These are phyloP conservation scores for Mayetiola destructor DNA, from an alignment of 2,888 invertebrate genomes.

Conservation along the genomic window DNA sequence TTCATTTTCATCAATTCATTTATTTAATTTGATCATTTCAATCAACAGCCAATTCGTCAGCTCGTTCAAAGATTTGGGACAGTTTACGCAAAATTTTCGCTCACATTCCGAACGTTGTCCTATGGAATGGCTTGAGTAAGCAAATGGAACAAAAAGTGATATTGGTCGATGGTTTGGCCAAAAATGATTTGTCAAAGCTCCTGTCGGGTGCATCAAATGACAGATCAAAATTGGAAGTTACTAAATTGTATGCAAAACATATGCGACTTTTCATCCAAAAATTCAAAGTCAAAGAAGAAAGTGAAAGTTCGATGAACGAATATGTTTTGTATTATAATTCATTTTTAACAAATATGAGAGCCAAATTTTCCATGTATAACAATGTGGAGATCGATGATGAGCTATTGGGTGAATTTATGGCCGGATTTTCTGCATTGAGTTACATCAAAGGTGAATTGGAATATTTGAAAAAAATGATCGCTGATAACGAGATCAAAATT, in stretches of 20 bases:
- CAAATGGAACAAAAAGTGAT: neutral
- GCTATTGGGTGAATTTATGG: neutral
- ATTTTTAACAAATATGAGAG: neutral
- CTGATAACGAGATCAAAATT: neutral
- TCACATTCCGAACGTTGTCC: conserved; percentile 27
- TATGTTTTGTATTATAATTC: neutral
- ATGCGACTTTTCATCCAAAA: neutral
- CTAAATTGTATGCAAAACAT: neutral
- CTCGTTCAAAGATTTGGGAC: conserved; percentile 27
- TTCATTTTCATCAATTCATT: neutral
- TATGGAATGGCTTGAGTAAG: conserved; percentile 23
- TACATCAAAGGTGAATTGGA: conserved; percentile 1
- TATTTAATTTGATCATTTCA: too few species aligned
- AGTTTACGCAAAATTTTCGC: conserved; percentile 27
- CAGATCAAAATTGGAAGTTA: neutral
- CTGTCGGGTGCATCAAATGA: neutral
- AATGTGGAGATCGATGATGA: neutral
- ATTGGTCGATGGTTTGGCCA: neutral
- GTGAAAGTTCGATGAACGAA: neutral
- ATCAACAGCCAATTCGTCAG: conserved; percentile 13
- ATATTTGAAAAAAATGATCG: neutral
- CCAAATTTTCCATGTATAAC: neutral
- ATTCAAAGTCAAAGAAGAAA: neutral
- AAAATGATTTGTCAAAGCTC: neutral
- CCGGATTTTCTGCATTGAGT: neutral